phyloP scores from a whole-genome alignment of 1,140 invertebrate species.

The Radopholus similis region DNA sequence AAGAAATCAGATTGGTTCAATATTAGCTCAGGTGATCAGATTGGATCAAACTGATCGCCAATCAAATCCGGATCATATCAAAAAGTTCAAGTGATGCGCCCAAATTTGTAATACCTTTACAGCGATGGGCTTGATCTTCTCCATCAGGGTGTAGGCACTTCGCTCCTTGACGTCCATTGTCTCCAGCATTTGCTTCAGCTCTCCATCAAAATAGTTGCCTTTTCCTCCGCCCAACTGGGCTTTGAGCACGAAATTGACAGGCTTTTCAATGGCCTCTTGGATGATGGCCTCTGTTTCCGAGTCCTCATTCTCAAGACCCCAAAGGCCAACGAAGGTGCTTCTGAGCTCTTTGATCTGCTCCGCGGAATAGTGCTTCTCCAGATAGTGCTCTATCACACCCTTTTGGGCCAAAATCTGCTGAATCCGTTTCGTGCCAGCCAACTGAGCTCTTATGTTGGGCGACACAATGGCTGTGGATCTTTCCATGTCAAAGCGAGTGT shows the following conservation, averaged over 20 bases:
- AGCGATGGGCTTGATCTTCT: constrained; percentile 1
- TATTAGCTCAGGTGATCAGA: no score
- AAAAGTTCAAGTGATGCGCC: no score
- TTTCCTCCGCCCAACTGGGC: neutral
- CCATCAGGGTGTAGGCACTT: neutral
- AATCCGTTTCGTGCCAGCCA: constrained; percentile 6
- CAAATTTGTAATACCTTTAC: constrained; percentile 3
- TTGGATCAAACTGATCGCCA: no score
- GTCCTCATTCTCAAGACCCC: constrained; percentile 4
- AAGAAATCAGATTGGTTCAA: no score
- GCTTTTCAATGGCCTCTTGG: neutral
- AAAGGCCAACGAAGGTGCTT: constrained; percentile 8
- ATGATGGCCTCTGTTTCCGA: neutral
- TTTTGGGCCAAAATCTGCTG: neutral
- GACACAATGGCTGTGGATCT: constrained; percentile 11
- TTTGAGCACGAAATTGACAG: constrained; percentile 1
- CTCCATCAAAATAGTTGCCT: constrained; percentile 10
- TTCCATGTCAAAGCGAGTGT: neutral
- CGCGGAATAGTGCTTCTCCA: neutral
- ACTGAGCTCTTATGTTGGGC: constrained; percentile 2
- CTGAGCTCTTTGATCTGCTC: neutral
- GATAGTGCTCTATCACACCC: neutral
- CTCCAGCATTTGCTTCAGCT: constrained; percentile 2
- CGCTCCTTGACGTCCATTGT: constrained; percentile 1
- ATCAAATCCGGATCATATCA: no score